These are phyloP conservation scores for Limosa lapponica DNA, from an alignment of 2,797 vertebrate species.

Conservation along the genomic window DNA sequence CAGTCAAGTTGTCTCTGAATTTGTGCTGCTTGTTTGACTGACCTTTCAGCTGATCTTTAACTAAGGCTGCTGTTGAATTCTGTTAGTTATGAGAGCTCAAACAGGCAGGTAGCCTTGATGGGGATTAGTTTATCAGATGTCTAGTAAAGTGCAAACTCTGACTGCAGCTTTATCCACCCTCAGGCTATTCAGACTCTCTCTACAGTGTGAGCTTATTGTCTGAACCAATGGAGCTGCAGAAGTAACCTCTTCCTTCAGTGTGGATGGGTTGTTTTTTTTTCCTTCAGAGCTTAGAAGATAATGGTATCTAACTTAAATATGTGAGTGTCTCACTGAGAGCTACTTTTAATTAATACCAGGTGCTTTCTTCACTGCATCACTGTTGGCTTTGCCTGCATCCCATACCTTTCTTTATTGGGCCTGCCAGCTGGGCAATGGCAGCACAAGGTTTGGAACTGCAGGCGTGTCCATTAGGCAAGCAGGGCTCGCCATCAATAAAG, in stretches of 20 bases:
- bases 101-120: constrained; percentile 6
- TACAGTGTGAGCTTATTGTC: background rate
- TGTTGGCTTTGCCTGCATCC: background rate
- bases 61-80: background rate
- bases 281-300: background rate
- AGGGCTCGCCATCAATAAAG: background rate
- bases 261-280: fast-evolving
- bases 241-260: background rate
- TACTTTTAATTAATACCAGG: background rate
- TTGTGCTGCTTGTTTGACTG: background rate
- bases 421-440: background rate
- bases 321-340: background rate
- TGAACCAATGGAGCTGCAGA: background rate
- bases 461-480: background rate
- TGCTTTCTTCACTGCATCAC: background rate
- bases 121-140: constrained; percentile 45
- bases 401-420: background rate
- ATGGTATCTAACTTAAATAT: background rate
- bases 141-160: background rate
- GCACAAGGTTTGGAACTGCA: background rate
- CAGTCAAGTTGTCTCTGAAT: background rate
- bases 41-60: background rate
- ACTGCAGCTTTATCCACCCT: background rate
- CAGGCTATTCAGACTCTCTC: background rate
- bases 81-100: background rate